Conservation (phyloP, 2,113 vertebrate genomes). For the Coracopsis vasa region DNA sequence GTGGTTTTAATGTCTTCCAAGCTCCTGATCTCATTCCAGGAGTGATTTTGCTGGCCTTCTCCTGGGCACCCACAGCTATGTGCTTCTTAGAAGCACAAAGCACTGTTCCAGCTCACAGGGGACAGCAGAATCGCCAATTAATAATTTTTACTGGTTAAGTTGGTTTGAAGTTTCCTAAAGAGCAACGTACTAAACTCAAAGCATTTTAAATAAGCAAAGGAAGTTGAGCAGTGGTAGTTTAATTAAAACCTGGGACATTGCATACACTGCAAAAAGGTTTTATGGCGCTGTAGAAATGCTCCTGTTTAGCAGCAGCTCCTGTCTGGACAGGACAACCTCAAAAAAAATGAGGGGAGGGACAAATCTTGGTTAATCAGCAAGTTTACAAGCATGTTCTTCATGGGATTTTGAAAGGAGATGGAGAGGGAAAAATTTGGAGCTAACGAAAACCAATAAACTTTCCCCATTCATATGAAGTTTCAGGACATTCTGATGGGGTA, state of each 20-base stretch:
- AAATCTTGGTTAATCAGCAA: not conserved
- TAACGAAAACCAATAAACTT: slow-evolving; percentile 45
- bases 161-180: not conserved
- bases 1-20: not conserved
- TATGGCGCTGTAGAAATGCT: not conserved
- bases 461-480: slow-evolving; percentile 27
- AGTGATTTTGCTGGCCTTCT: not conserved
- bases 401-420: not conserved
- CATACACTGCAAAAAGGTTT: not conserved
- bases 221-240: not conserved
- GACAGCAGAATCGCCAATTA: not conserved
- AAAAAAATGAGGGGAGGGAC: not conserved
- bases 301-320: not conserved
- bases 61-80: not conserved
- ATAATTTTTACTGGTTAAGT: not conserved
- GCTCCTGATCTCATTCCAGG: not conserved
- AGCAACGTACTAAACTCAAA: not conserved
- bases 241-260: not conserved
- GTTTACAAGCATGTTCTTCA: not conserved
- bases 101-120: not conserved
- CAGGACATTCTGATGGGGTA: not conserved
- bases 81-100: not conserved
- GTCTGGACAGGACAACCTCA: slow-evolving; percentile 11
- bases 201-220: not conserved
- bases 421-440: not conserved